phyloP scores from a whole-genome alignment of 2,797 vertebrate species.

The Bufotes viridis region DNA sequence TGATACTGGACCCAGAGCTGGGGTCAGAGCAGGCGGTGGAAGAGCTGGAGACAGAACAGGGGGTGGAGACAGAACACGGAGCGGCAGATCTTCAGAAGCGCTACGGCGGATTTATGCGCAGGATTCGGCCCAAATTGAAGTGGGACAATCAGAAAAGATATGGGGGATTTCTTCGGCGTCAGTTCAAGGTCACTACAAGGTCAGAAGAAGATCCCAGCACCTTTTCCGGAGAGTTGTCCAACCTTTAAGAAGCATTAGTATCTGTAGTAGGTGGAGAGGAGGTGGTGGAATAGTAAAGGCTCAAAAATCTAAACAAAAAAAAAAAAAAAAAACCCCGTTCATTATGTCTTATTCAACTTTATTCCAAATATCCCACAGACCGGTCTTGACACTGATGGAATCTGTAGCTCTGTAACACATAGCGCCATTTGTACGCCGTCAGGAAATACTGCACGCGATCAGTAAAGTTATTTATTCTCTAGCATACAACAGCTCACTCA shows the following conservation, averaged over 20 bases:
- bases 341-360: background rate
- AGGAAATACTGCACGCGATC: background rate
- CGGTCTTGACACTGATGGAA: background rate
- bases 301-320: background rate
- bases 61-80: constrained; percentile 26
- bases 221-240: constrained; percentile 76
- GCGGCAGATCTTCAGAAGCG: constrained; percentile 86
- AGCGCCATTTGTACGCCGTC: background rate
- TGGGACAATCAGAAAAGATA: constrained; percentile 97
- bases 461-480: background rate
- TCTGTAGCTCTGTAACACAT: background rate
- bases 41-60: constrained; percentile 54
- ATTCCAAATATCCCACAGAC: background rate
- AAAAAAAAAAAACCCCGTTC: background rate
- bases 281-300: constrained; percentile 9
- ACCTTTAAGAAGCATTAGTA: constrained; percentile 71
- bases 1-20: constrained; percentile 1
- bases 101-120: constrained; percentile 93
- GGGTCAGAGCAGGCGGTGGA: constrained; percentile 61
- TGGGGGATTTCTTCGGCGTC: constrained; percentile 90
- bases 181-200: constrained; percentile 90
- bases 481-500: background rate
- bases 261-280: background rate
- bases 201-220: constrained; percentile 84
- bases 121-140: constrained; percentile 91